Percentiles rank a stretch among this genome's conserved stretches.
Conservation (phyloP, 2,797 vertebrate genomes). For the Anabacerthia variegaticeps region DNA sequence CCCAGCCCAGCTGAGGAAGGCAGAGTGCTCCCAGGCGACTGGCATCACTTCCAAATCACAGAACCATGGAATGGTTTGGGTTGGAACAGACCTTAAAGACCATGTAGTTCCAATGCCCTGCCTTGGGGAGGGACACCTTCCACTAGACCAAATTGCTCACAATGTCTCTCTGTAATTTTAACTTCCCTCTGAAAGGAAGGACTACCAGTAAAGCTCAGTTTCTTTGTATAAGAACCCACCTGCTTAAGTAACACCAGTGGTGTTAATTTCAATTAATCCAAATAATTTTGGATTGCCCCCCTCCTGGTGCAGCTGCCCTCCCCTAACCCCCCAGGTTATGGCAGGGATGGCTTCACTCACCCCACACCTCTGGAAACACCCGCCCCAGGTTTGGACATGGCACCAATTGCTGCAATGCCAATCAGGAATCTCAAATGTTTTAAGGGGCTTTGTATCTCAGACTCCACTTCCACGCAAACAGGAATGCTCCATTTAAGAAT, state of each 20-base stretch:
- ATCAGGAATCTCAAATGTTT: neutral
- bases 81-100: neutral
- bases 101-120: accelerated
- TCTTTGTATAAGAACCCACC: neutral
- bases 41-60: neutral
- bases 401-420: neutral
- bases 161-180: neutral
- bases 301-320: neutral
- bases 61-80: neutral
- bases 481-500: neutral
- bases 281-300: neutral
- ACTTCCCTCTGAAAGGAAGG: neutral
- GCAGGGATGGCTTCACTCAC: neutral
- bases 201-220: neutral
- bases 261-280: neutral
- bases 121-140: neutral
- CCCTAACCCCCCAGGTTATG: neutral
- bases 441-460: neutral
- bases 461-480: neutral
- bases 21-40: neutral
- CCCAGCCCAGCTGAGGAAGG: constrained; percentile 17
- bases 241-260: neutral
- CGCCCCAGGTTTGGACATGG: neutral
- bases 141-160: neutral
- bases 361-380: neutral